Evolutionary conservation across 2,113 vertebrate genomes (phyloP), one percentile per base, ranked within the genome.

Genomic region (Hylia prasina): DNA sequence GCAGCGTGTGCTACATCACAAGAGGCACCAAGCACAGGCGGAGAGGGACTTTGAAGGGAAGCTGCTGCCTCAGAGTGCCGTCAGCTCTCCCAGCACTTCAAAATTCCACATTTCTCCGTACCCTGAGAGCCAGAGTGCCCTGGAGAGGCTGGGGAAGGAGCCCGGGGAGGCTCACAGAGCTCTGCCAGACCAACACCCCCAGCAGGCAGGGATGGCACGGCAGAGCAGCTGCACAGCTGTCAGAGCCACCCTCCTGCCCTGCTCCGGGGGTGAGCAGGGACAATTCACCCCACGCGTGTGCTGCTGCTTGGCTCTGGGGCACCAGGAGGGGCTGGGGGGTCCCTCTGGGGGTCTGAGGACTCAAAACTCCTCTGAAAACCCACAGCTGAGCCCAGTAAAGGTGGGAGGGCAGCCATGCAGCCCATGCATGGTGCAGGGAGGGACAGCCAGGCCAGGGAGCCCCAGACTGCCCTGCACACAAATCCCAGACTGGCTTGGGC

Each of bases 11-110:
- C 47, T 70, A 63, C 54, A 79, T 90, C 82, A 82, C 70, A 77
- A 56, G 82, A 60, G 88, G 65, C 48, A 50, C 72, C 20, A 60
- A 88, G 72, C 13, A 50, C 76, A 89, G 69, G 77, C 61, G 89
- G 54, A 84, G 86, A 71, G 47, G 63, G 13, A 73, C 73, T 90
- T 84, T 83, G 75, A 83, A 87, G 58, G 75, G 58, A 83, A 82
- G 61, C 27, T 75, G 68, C 54, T 87, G 80, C 61, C 54, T 93
- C 66, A 31, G 61, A 95, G 75, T 33, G 63, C 42, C 15, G 8
- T 7, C 44, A 96, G 64, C 30, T 82, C 57, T 77, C 44, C 85
- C 53, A 64, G 42, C 35, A 71, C 71, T 93, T 72, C 70, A 75
- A 37, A 68, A 93, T 70, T 22, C 69, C 60, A 25, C 54, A 16